Base-by-base conservation (phyloP, 2,888 invertebrate genomes). In the Nycteola revayana region DNA sequence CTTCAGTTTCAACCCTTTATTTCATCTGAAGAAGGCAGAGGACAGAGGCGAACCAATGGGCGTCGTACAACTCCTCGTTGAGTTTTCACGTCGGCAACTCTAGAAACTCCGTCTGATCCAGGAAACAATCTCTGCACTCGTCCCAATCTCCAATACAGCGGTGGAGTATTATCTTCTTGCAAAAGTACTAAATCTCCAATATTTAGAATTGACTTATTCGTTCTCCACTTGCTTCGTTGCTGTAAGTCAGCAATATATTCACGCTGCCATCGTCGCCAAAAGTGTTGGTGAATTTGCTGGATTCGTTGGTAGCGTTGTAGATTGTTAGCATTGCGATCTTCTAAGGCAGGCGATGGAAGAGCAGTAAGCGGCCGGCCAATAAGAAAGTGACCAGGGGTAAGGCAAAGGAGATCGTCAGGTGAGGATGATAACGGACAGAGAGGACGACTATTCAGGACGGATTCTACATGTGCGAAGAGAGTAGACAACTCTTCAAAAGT, bases 201-300 rank as follows among this genome's bases (percentile, higher is more conserved):
- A 1, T 32, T 10, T 3, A 32, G 9, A 7, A 1, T 10, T 11
- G 25, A 10, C n/a, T 10, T n/a, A 9, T 27, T 17, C 9, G 26
- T 17, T n/a, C 25, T 17, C 35, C 28, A 35, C 10, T 35, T 35
- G n/a, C 9, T 4, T n/a, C 35, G 25, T n/a, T 36, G 30, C 21
- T 21, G 21, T 21, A 21, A 21, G 7, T 21, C 21, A n/a, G 21
- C 21, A 10, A 44, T 6, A 21, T 40, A 44, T 34, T 44, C 39
- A 1, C 5, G 7, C 7, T 28, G 26, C 43, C 39, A 44, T 0
- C 43, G 17, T 1, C n/a, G n/a, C 43, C 39, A 44, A 24, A 44
- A 40, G 7, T 40, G 36, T 10, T 34, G 44, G n/a, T 25, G n/a
- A 3, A 45, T 29, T 10, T 27, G 10, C 10, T 31, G 10, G 1